Conservation (phyloP, 2,113 vertebrate species). For the Telmatochromis sp. region DNA sequence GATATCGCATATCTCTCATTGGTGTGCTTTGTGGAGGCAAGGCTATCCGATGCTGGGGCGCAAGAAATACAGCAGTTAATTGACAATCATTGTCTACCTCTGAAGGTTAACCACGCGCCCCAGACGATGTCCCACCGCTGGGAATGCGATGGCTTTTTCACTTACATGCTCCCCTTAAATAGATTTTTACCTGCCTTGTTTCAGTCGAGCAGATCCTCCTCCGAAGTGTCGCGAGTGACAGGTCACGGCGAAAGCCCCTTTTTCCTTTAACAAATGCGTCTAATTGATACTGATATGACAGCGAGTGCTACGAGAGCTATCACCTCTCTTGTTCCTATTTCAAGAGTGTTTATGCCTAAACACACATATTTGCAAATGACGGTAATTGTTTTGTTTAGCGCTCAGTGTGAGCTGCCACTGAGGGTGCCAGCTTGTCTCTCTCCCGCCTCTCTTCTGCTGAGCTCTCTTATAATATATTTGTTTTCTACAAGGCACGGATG, state of each 20-base stretch:
- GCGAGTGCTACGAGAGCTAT: conserved; percentile 26
- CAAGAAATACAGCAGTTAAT: conserved; percentile 68
- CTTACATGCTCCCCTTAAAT: conserved; percentile 64
- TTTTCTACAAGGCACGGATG: conserved; percentile 98
- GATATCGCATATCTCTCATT: conserved; percentile 64
- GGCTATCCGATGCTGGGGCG: conserved; percentile 50
- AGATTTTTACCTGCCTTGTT: conserved; percentile 48
- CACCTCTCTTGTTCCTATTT: conserved; percentile 47
- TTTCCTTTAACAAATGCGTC: conserved; percentile 15
- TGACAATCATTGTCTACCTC: conserved; percentile 72
- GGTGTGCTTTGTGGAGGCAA: conserved; percentile 49
- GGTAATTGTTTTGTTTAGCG: conserved; percentile 76
- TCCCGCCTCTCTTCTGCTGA: conserved; percentile 55
- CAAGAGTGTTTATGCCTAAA: conserved; percentile 67
- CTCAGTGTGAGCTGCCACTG: conserved; percentile 72
- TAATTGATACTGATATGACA: conserved; percentile 51
- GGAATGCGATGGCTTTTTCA: conserved; percentile 59
- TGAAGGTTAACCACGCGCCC: conserved; percentile 69
- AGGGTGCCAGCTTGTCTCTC: conserved; percentile 73
- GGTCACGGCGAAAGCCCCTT: not conserved
- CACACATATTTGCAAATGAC: conserved; percentile 69
- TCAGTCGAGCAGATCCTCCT: conserved; percentile 18
- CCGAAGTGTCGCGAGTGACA: conserved; percentile 30
- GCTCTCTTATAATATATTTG: conserved; percentile 86
- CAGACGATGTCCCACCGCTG: conserved; percentile 59